Base-by-base conservation (phyloP, 2,113 vertebrate genomes). In the Pitta sordida region DNA sequence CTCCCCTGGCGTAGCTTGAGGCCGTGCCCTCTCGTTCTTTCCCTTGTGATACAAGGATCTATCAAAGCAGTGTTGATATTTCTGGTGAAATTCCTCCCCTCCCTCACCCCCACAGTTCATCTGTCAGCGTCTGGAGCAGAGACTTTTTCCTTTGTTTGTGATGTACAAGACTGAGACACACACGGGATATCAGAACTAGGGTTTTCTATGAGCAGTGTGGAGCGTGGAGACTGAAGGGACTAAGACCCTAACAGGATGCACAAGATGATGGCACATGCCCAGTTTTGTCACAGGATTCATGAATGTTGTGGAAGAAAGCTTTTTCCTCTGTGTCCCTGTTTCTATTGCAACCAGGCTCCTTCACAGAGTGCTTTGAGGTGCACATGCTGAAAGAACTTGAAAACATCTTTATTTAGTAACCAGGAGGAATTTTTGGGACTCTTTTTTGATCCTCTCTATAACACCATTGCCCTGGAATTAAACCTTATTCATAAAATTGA, bases 121-220 rank as follows among this genome's bases (percentile, higher is more conserved):
- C 75, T 73, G 22, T 41, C 70, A 58, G 37, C 13, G 30, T 49
- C 32, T 76, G 67, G 53, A 74, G 13, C 36, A 58, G 32, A 58
- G 41, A 17, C 7, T 48, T 84, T 27, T 93, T 46, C 23, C 15
- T 52, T 26, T 85, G 10, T 34, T 76, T 34, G 32, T 60, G 44
- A 44, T 27, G 11, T n/a, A 29, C 24, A 65, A 32, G 37, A 27
- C 16, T 6, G 23, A 53, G 19, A 5, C 0, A 2, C 1, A 0
- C 27, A 5, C 6, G 8, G 65, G 62, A 21, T 36, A 2, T 20
- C 39, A 15, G 23, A 20, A 8, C 37, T 49, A 49, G 37, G 12
- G 21, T 10, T 87, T 71, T 30, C 27, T 58, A 30, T 12, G 23
- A 63, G 34, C 32, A 62, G 9, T 13, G 24, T 59, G 19, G n/a